Evolutionary conservation across 2,113 vertebrate species (phyloP), one percentile per base, ranked within the genome.

Genomic region (Peucedramus taeniatus): DNA sequence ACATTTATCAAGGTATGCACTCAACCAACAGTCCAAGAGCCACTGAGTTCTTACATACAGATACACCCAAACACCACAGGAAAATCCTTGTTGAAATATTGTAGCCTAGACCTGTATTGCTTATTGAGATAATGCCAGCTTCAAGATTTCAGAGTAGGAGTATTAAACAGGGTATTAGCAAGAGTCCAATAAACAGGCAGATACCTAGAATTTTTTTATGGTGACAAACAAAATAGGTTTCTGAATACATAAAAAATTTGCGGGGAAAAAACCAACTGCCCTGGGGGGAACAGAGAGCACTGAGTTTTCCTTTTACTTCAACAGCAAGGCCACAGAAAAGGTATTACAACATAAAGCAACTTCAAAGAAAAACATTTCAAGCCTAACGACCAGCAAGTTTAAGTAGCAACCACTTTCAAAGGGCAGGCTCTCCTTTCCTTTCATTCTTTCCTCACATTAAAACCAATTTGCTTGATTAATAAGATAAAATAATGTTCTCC

Each of bases 381-480:
- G 56, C 49, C 33, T 72, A 83, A 66, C 3, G 1, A 91, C 18
- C n/a, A 75, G 47, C 18, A 78, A 57, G 44, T 54, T 94, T 66
- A 89, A 91, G 83, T 15, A 94, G 65, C n/a, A 89, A 74, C 30
- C 31, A 60, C 60, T 82, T 93, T 71, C 42, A 89, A 87, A 92
- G 60, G 56, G 51, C 31, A 84, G 37, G 37, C n/a, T 94, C 79
- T 89, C 64, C 71, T 61, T 79, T 56, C 63, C 64, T 81, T 86
- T 83, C 59, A 53, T 42, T 80, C 42, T 61, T 78, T 78, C 65
- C 64, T 82, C 7, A 4, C 49, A 74, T 66, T 78, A 86, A 86
- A 83, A 83, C 22, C 47, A n/a, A 90, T 92, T 74, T 78, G 47
- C 49, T 81, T 84, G 68, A 89, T 96, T 89, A 96, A 54, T 60